Conservation (phyloP, 2,888 invertebrate species). For the Allophyes oxyacanthae region DNA sequence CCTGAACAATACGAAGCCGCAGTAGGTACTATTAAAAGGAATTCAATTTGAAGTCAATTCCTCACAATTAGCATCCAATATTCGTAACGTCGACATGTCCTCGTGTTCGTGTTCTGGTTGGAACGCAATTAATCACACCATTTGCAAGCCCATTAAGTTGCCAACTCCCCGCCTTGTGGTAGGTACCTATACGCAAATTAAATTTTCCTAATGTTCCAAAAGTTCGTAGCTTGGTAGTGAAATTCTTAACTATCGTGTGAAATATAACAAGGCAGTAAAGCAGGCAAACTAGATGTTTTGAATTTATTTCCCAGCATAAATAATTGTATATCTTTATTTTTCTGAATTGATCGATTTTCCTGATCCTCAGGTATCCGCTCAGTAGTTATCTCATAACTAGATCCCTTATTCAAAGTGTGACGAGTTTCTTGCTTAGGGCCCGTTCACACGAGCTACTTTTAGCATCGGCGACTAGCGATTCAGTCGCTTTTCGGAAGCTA, state of each 20-base stretch:
- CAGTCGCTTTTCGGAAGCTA: no score
- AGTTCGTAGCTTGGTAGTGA: slow-evolving; percentile 5
- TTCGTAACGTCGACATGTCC: slow-evolving; percentile 22
- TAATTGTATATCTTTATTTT: no score
- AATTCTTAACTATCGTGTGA: slow-evolving; percentile 14
- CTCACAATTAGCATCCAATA: slow-evolving; percentile 13
- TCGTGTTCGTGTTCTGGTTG: slow-evolving; percentile 28
- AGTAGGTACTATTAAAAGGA: slow-evolving; percentile 12
- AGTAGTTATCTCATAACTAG: no score
- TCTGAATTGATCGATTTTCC: no score
- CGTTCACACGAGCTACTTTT: no score
- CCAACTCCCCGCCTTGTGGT: slow-evolving; percentile 24
- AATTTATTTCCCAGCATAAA: no score
- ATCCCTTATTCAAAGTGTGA: no score
- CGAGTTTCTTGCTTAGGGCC: no score
- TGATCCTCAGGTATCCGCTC: no score
- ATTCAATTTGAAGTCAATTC: slow-evolving; percentile 9
- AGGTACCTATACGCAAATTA: slow-evolving; percentile 34
- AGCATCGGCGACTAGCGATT: no score
- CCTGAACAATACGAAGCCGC: no score
- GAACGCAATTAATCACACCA: slow-evolving; percentile 57
- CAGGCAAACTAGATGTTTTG: no score
- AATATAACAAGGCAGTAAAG: not conserved
- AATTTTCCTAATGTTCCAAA: slow-evolving; percentile 38
- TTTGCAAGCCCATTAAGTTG: slow-evolving; percentile 47